Percentiles rank a stretch among this genome's conserved stretches.
Evolutionary conservation across 2,888 invertebrate species (phyloP).

Genomic region (Trachelus iudaicus): DNA sequence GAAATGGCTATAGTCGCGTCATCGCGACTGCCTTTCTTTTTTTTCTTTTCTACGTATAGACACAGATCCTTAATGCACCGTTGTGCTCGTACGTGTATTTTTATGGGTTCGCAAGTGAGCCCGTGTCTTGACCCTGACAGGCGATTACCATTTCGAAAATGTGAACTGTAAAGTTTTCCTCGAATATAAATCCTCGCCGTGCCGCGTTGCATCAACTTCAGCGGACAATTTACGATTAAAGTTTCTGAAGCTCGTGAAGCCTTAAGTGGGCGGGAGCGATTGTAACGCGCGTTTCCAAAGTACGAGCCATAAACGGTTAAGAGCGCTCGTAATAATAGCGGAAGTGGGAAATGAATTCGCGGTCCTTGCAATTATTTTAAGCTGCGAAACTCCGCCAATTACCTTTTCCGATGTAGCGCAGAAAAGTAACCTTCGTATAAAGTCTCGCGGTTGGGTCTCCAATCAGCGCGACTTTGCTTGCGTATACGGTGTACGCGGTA

Average conservation of each 20-base stretch:
- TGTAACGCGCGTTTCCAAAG: constrained; percentile 27
- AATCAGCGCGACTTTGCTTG: neutral
- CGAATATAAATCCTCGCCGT: constrained; percentile 28
- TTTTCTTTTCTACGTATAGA: neutral
- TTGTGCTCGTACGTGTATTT: neutral
- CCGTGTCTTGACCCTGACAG: constrained; percentile 2
- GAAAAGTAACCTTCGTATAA: neutral
- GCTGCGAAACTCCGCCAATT: neutral
- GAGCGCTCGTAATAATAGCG: constrained; percentile 1
- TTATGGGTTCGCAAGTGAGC: neutral
- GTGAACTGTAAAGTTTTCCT: neutral
- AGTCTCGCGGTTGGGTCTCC: neutral
- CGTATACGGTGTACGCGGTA: neutral
- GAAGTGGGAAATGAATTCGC: neutral
- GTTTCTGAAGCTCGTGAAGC: constrained; percentile 26
- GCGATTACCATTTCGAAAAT: constrained; percentile 3
- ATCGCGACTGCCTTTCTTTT: neutral
- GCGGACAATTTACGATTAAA: constrained; percentile 34
- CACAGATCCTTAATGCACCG: neutral
- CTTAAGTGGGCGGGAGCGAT: constrained; percentile 22
- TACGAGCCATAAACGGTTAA: constrained; percentile 15
- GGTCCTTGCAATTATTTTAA: neutral
- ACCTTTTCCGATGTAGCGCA: neutral
- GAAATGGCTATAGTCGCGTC: neutral
- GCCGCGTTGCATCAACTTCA: constrained; percentile 35